These are phyloP conservation scores for Heliconius charithonia DNA, from an alignment of 2,888 invertebrate genomes.

Conservation along the genomic window DNA sequence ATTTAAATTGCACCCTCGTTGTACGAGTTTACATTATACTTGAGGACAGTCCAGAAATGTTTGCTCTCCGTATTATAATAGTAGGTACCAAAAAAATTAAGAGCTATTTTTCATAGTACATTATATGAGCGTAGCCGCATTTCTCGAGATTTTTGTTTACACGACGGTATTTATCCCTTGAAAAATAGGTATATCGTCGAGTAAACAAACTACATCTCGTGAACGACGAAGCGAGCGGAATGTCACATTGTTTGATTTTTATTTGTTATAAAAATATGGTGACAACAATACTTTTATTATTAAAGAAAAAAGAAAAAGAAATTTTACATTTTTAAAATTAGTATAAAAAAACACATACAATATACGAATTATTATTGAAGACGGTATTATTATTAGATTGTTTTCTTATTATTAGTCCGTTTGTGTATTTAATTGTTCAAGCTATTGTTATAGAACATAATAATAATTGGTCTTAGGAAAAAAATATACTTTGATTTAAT, in stretches of 20 bases:
- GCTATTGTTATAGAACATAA: neutral
- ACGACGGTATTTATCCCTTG: constrained; percentile 26
- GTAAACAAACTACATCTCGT: constrained; percentile 8
- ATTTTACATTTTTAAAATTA: too few relatives aligned
- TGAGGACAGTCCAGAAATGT: constrained; percentile 40
- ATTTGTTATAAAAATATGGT: neutral
- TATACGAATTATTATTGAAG: too few relatives aligned
- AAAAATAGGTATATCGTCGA: constrained; percentile 1
- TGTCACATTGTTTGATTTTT: neutral
- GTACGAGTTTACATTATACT: constrained; percentile 38
- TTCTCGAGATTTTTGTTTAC: constrained; percentile 23
- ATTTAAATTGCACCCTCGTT: constrained; percentile 36
- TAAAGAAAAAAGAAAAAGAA: too few relatives aligned
- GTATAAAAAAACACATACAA: too few relatives aligned
- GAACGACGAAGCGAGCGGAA: neutral
- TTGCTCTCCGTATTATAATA: constrained; percentile 36
- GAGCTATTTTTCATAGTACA: constrained; percentile 27
- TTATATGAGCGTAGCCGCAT: constrained; percentile 16
- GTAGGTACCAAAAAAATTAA: constrained; percentile 23
- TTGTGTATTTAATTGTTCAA: neutral
- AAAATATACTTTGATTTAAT: neutral
- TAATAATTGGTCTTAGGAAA: neutral
- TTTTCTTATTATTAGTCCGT: neutral
- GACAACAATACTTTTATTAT: too few relatives aligned
- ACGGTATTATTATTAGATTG: neutral